A percentile compares a stretch with the other conserved stretches of the same genome.
These are phyloP conservation scores for Hyposmocoma kahamanoa DNA, from an alignment of 1,140 invertebrate species.

Conservation along the genomic window DNA sequence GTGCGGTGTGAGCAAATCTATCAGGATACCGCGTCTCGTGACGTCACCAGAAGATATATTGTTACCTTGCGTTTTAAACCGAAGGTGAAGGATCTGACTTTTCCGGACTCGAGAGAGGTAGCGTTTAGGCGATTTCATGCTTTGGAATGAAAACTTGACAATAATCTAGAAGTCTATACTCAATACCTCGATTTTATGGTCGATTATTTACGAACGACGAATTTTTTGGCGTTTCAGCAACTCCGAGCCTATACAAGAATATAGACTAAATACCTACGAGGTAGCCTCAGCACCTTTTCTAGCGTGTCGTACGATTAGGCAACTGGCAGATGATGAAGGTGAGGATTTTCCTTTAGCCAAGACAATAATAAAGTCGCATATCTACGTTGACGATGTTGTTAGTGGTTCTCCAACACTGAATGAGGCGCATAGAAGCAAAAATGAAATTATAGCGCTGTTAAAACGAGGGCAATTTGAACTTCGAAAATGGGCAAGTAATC, in stretches of 20 bases:
- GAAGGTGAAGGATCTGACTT: too few relatives aligned
- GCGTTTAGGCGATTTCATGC: too few relatives aligned
- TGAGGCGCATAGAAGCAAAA: not conserved
- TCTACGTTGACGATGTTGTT: not conserved
- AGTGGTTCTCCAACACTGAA: not conserved
- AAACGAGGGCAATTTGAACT: constrained; percentile 2
- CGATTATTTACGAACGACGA: too few relatives aligned
- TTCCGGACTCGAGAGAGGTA: too few relatives aligned
- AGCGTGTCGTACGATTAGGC: not conserved
- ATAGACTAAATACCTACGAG: not conserved
- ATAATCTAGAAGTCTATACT: too few relatives aligned
- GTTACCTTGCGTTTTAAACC: too few relatives aligned
- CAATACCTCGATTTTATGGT: too few relatives aligned
- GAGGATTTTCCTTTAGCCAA: not conserved
- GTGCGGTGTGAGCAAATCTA: too few relatives aligned
- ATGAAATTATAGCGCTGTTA: not conserved
- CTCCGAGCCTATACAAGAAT: not conserved
- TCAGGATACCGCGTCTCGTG: too few relatives aligned
- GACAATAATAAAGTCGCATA: not conserved
- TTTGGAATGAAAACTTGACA: too few relatives aligned
- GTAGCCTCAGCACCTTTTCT: not conserved
- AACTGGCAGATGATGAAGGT: not conserved
- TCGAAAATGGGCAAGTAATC: constrained; percentile 4
- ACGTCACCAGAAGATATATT: too few relatives aligned
- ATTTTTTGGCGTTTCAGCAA: too few relatives aligned